Evolutionary conservation across 2,113 vertebrate genomes (phyloP).

Genomic region (Oryzias melastigma): DNA sequence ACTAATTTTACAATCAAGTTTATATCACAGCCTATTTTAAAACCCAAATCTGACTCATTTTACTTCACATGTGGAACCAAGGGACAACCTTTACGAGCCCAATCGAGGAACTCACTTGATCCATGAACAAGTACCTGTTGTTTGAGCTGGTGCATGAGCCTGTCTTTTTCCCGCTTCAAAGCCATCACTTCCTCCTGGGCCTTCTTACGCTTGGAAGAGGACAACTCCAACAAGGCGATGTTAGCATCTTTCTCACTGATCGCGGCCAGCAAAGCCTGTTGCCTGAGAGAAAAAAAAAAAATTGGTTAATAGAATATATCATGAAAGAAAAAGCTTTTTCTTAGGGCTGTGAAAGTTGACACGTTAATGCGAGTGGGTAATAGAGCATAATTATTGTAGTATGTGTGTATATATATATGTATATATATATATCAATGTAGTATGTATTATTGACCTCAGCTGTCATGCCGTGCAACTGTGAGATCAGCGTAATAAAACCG

Average conservation of each 20-base stretch:
- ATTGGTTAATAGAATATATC: not conserved
- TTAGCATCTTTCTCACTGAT: conserved; percentile 98
- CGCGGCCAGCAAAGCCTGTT: conserved; percentile 92
- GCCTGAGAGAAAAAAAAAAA: conserved; percentile 72
- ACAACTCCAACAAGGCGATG: conserved; percentile 94
- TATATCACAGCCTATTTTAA: no score
- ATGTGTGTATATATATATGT: no score
- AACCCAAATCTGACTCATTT: no score
- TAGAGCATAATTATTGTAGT: no score
- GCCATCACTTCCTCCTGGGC: conserved; percentile 93
- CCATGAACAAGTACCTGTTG: conserved; percentile 84
- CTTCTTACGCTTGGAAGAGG: conserved; percentile 91
- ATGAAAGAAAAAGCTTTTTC: not conserved
- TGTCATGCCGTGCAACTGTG: no score
- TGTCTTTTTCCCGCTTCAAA: conserved; percentile 93
- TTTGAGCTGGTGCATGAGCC: conserved; percentile 93
- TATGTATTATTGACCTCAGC: no score
- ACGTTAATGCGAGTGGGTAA: no score
- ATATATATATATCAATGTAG: no score
- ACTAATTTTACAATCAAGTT: no score
- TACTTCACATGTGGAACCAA: no score
- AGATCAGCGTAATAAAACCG: no score
- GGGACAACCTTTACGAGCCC: conserved; percentile 7
- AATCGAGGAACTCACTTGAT: conserved; percentile 24
- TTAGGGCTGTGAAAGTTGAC: no score